These are phyloP conservation scores for Enhydra lutris DNA, from an alignment of 2,113 vertebrate species.

Conservation along the genomic window DNA sequence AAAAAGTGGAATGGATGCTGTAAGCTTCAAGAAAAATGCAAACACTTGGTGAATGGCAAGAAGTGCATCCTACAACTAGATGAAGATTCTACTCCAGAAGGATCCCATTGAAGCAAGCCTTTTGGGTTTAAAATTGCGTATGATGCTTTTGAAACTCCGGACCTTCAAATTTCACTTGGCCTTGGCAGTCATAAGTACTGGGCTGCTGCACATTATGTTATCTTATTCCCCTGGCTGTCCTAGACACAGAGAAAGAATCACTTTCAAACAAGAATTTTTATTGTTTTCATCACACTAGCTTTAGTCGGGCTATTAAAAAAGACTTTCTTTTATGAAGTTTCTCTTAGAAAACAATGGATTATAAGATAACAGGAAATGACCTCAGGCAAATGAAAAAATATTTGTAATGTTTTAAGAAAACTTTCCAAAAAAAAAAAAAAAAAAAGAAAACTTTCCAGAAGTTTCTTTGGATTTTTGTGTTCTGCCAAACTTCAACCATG, in stretches of 20 bases:
- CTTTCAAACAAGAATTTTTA: constrained; percentile 62
- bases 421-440: background rate
- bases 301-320: constrained; percentile 44
- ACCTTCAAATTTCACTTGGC: constrained; percentile 36
- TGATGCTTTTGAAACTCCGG: background rate
- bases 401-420: background rate
- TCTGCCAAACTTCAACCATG: background rate
- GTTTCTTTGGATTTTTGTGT: constrained; percentile 14
- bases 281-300: constrained; percentile 62
- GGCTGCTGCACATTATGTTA: background rate
- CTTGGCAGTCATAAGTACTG: background rate
- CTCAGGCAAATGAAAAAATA: constrained; percentile 39
- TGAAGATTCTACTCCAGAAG: background rate
- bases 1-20: background rate
- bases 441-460: constrained; percentile 33
- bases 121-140: background rate
- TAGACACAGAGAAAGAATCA: constrained; percentile 52
- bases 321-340: constrained; percentile 66
- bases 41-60: background rate
- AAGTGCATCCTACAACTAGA: background rate
- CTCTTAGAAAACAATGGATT: constrained; percentile 52
- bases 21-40: background rate
- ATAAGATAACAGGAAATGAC: constrained; percentile 54
- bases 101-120: background rate
- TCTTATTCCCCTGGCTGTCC: constrained; percentile 48